Evolutionary conservation across 2,113 vertebrate species (phyloP).

Genomic region (Peromyscus polionotus): DNA sequence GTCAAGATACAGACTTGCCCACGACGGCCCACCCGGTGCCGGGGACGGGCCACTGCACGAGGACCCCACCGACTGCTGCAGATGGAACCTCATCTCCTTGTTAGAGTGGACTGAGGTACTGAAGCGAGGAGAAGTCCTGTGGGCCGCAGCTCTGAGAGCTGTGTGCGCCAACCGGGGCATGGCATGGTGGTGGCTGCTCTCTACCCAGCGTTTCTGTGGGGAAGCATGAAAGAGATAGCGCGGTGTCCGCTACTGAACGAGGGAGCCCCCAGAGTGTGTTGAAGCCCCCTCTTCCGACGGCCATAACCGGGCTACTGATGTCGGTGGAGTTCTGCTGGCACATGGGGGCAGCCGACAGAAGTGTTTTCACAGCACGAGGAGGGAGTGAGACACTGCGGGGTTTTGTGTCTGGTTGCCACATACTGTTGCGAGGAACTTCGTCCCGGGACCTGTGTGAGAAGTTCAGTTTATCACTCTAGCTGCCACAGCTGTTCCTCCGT

Average conservation of each 20-base stretch:
- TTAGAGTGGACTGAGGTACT: background rate
- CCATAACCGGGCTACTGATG: accelerated
- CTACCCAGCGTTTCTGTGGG: accelerated
- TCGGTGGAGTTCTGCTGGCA: background rate
- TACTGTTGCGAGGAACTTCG: background rate
- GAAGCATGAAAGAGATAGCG: accelerated
- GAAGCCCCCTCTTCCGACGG: accelerated
- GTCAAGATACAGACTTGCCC: accelerated
- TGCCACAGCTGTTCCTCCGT: accelerated
- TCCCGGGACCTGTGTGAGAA: background rate
- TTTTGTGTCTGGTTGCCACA: background rate
- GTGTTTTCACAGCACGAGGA: background rate
- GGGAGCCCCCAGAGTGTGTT: accelerated
- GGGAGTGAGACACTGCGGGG: background rate
- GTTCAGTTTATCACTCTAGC: accelerated
- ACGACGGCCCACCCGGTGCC: accelerated
- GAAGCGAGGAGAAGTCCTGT: background rate
- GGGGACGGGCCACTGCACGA: no score
- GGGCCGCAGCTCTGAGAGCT: background rate
- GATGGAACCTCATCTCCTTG: accelerated
- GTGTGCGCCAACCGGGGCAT: accelerated
- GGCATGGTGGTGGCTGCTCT: background rate
- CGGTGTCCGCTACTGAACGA: accelerated
- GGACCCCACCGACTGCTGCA: background rate
- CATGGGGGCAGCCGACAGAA: accelerated